A percentile compares a stretch with the other conserved stretches of the same genome.
Evolutionary conservation across 2,113 vertebrate species (phyloP).

Genomic region (Notechis scutatus): DNA sequence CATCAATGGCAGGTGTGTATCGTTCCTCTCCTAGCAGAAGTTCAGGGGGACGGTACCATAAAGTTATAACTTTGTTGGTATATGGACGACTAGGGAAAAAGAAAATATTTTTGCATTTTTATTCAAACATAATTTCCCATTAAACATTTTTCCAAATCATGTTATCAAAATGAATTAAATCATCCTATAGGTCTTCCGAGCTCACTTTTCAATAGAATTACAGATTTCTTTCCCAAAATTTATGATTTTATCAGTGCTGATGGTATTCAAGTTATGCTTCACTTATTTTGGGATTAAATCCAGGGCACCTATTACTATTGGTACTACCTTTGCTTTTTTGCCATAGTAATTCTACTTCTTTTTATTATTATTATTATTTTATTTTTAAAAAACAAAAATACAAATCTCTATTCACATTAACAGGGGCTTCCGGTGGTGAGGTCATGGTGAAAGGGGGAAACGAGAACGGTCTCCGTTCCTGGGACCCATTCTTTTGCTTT

Average conservation of each 20-base stretch:
- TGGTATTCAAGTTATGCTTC: neutral
- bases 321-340: neutral
- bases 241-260: neutral
- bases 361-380: too few species aligned
- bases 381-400: too few species aligned
- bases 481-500: too few species aligned
- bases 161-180: neutral
- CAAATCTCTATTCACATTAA: too few species aligned
- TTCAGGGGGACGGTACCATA: conserved; percentile 84
- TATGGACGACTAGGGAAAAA: conserved; percentile 76
- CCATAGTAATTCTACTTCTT: neutral
- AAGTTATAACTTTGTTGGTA: conserved; percentile 83
- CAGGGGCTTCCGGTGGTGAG: too few species aligned
- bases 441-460: too few species aligned
- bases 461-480: too few species aligned
- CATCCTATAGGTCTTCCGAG: neutral
- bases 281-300: neutral
- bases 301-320: neutral
- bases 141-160: neutral
- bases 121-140: neutral
- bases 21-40: conserved; percentile 81
- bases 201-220: neutral
- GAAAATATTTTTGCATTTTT: conserved; percentile 56
- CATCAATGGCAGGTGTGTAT: conserved; percentile 82
- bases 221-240: neutral